Percentiles rank a stretch among this genome's conserved stretches.
Evolutionary conservation across 2,888 invertebrate species (phyloP).

Genomic region (Electrophaes corylata): DNA sequence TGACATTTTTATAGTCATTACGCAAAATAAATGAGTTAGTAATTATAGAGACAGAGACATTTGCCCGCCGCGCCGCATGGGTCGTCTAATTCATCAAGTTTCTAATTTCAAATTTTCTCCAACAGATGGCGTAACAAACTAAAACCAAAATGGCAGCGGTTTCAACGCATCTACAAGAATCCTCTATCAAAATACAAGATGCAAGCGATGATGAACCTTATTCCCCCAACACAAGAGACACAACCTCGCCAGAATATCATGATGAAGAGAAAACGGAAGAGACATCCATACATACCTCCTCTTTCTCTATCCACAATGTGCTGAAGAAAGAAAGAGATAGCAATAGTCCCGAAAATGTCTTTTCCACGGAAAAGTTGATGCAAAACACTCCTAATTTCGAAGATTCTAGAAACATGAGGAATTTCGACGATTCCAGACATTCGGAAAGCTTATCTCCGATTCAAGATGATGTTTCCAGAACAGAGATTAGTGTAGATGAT

Average conservation of each 20-base stretch:
- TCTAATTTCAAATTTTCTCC: conserved; percentile 32
- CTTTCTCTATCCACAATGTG: conserved; percentile 80
- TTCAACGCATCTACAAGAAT: conserved; percentile 70
- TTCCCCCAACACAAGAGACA: conserved; percentile 73
- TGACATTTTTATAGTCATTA: no score
- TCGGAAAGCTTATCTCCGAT: conserved; percentile 67
- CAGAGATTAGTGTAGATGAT: conserved; percentile 79
- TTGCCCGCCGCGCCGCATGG: no score
- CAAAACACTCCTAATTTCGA: conserved; percentile 76
- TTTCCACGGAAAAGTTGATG: conserved; percentile 76
- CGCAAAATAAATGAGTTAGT: no score
- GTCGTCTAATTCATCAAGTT: no score
- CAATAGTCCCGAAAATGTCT: conserved; percentile 77
- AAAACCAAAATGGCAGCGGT: conserved; percentile 76
- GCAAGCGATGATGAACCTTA: conserved; percentile 78
- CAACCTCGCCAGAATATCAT: conserved; percentile 70
- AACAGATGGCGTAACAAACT: conserved; percentile 72
- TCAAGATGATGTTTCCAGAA: conserved; percentile 68
- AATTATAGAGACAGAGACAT: no score
- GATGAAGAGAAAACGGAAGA: conserved; percentile 72
- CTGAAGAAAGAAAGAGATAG: conserved; percentile 77
- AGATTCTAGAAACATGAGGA: conserved; percentile 38
- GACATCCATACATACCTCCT: conserved; percentile 63
- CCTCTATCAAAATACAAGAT: conserved; percentile 73
- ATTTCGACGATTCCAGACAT: conserved; percentile 45